A percentile compares a stretch with the other conserved stretches of the same genome.
Conservation (phyloP, 2,888 invertebrate species). For the Dolichopus griseipennis region DNA sequence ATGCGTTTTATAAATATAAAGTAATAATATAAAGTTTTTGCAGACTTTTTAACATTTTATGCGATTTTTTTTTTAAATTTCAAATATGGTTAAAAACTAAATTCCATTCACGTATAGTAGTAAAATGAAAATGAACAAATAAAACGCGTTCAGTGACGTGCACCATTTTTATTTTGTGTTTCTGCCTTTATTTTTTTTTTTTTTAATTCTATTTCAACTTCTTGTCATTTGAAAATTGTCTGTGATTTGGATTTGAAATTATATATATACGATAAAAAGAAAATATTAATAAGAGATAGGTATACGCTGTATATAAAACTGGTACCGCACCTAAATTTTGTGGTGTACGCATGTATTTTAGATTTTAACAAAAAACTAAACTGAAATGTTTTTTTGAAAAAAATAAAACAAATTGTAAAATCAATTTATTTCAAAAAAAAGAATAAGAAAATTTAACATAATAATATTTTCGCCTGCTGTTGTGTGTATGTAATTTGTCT, state of each 20-base stretch:
- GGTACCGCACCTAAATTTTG: slow-evolving; percentile 1
- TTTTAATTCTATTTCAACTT: background rate
- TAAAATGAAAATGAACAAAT: too few relatives aligned
- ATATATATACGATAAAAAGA: too few relatives aligned
- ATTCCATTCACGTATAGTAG: background rate
- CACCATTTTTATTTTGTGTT: background rate
- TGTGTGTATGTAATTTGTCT: too few relatives aligned
- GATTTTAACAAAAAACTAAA: too few relatives aligned
- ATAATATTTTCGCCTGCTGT: too few relatives aligned
- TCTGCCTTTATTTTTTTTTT: background rate
- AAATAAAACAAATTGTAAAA: too few relatives aligned
- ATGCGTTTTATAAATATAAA: too few relatives aligned
- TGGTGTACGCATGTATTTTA: background rate
- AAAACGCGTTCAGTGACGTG: slow-evolving; percentile 1
- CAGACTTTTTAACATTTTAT: background rate
- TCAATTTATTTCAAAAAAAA: too few relatives aligned
- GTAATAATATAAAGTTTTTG: too few relatives aligned
- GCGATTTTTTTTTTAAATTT: background rate
- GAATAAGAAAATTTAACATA: too few relatives aligned
- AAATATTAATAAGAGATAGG: too few relatives aligned
- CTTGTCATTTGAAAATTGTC: background rate
- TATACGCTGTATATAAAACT: background rate
- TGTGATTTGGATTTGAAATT: background rate
- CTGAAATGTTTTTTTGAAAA: too few relatives aligned
- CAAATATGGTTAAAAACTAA: background rate